Conservation (phyloP, 1,140 invertebrate genomes). For the Rhizoglyphus robini region DNA sequence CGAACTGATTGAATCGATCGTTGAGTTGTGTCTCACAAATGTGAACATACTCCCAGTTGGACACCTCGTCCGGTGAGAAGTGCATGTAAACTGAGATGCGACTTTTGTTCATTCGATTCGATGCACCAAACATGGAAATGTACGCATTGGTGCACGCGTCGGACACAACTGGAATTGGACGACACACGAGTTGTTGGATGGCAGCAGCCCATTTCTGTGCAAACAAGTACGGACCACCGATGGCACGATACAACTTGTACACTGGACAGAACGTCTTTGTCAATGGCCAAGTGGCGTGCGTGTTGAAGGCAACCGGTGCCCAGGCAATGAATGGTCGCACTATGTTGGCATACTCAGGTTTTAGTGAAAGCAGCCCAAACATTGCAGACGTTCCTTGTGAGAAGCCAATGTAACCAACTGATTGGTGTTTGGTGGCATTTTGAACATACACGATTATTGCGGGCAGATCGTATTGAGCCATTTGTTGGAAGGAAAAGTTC, state of each 20-base stretch:
- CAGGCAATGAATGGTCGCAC: too few relatives aligned
- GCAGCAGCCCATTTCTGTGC: too few relatives aligned
- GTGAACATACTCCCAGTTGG: not conserved
- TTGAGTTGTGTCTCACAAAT: not conserved
- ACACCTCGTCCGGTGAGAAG: not conserved
- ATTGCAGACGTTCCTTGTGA: not conserved
- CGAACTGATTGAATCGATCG: not conserved
- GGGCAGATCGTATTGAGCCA: not conserved
- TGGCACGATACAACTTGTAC: not conserved
- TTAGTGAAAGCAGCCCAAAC: not conserved
- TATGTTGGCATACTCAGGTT: not conserved
- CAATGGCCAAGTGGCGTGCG: not conserved
- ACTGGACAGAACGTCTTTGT: not conserved
- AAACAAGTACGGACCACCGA: too few relatives aligned
- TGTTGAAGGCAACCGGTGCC: not conserved
- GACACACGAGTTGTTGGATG: not conserved
- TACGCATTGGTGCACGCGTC: not conserved
- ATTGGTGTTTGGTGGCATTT: not conserved
- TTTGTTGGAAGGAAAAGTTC: not conserved
- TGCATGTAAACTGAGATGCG: not conserved
- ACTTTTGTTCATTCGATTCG: not conserved
- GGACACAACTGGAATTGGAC: not conserved
- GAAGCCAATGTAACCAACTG: not conserved
- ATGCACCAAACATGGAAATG: not conserved
- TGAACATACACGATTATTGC: not conserved